Evolutionary conservation across 2,113 vertebrate species (phyloP).

Genomic region (Sterna hirundo): DNA sequence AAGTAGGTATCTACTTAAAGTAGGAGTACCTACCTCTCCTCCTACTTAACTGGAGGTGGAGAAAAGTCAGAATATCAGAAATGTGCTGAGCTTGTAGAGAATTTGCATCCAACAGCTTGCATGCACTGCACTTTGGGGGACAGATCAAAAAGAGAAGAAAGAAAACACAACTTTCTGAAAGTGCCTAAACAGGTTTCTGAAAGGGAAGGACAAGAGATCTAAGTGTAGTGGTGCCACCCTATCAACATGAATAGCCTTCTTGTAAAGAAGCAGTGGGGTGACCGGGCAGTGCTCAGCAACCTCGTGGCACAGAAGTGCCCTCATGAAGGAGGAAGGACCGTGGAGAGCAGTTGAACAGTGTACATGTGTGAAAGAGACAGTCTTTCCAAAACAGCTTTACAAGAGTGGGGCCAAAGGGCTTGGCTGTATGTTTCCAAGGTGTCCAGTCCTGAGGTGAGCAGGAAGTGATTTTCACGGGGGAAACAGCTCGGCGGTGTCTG

Average conservation of each 20-base stretch:
- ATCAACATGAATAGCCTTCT: not conserved
- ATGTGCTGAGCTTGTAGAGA: not conserved
- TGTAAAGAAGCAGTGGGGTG: not conserved
- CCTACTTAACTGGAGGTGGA: not conserved
- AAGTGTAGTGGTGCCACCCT: not conserved
- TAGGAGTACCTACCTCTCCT: too few relatives aligned
- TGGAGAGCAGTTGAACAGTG: not conserved
- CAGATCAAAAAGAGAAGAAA: not conserved
- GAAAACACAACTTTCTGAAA: not conserved
- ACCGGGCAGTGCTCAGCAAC: not conserved
- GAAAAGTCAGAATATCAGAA: not conserved
- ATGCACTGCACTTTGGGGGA: not conserved
- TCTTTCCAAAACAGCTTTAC: not conserved
- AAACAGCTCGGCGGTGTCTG: not conserved
- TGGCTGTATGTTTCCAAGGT: not conserved
- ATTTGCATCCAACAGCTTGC: not conserved
- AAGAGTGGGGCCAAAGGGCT: not conserved
- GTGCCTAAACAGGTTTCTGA: not conserved
- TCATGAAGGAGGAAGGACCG: not conserved
- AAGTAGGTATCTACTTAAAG: too few relatives aligned
- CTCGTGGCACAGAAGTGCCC: not conserved
- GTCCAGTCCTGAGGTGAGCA: not conserved
- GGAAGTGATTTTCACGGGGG: not conserved
- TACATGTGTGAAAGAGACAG: fast-evolving
- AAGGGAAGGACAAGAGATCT: not conserved